phyloP scores from a whole-genome alignment of 2,113 vertebrate genomes.

The Actenoides lindsayi region DNA sequence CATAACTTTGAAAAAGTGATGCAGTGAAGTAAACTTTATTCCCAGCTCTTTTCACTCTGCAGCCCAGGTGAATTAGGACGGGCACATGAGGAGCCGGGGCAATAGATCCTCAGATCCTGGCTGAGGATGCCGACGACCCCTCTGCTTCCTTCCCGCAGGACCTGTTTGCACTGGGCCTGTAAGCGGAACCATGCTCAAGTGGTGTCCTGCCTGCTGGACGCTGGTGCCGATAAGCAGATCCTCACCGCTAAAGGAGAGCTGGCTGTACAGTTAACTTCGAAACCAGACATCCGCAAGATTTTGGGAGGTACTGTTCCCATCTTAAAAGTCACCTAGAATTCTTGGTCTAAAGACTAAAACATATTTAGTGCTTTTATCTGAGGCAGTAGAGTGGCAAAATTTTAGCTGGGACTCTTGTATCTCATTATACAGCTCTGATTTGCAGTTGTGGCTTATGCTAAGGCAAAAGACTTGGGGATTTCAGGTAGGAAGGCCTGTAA shows the following conservation, averaged over 20 bases:
- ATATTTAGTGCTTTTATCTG: neutral
- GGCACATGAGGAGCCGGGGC: rapidly evolving
- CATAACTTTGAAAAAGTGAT: neutral
- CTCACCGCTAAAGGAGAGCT: slow-evolving; percentile 83
- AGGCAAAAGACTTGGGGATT: neutral
- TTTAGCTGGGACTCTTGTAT: neutral
- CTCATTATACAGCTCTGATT: neutral
- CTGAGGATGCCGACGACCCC: neutral
- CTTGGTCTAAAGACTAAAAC: neutral
- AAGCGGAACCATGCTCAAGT: slow-evolving; percentile 87
- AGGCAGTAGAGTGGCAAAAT: neutral
- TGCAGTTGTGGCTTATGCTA: neutral
- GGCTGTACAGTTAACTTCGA: slow-evolving; percentile 85
- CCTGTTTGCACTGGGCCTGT: slow-evolving; percentile 90
- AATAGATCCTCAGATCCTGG: too few relatives aligned
- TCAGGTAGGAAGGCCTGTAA: neutral
- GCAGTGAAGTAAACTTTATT: neutral
- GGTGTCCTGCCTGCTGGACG: slow-evolving; percentile 83
- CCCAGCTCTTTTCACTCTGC: rapidly evolving
- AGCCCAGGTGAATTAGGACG: rapidly evolving
- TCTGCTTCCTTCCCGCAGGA: slow-evolving; percentile 72
- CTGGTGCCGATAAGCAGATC: slow-evolving; percentile 82
- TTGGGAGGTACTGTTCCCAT: slow-evolving; percentile 76
- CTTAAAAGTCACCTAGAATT: neutral
- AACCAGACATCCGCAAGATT: slow-evolving; percentile 81